These are phyloP conservation scores for Drosophila navojoa DNA, from an alignment of 1,140 invertebrate species.

Conservation along the genomic window DNA sequence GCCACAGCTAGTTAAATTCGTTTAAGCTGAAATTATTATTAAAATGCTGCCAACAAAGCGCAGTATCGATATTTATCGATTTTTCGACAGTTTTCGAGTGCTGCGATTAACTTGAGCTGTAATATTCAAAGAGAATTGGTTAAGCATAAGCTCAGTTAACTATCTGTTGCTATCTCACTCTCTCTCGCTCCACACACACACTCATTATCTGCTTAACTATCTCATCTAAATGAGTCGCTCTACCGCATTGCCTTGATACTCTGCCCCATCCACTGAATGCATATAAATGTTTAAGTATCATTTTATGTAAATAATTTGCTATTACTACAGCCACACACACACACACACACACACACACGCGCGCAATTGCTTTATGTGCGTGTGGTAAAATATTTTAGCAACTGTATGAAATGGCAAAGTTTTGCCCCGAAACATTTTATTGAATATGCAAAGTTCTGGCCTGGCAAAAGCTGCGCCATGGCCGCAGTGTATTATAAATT, in stretches of 20 bases:
- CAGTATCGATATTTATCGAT: constrained; percentile 2
- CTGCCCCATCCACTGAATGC: background rate
- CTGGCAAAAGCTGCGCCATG: constrained; percentile 50
- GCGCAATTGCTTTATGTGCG: constrained; percentile 7
- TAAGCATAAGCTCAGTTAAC: too few species aligned
- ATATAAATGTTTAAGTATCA: constrained; percentile 66
- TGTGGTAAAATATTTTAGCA: constrained; percentile 11
- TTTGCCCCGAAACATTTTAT: constrained; percentile 58
- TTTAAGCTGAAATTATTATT: background rate
- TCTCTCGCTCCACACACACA: background rate
- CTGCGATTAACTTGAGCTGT: too few species aligned
- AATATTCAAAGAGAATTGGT: too few species aligned
- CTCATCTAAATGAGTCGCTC: too few species aligned
- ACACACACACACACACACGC: constrained; percentile 3
- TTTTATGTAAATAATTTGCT: constrained; percentile 72
- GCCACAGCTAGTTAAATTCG: constrained; percentile 10
- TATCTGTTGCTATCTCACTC: too few species aligned
- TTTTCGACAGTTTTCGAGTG: too few species aligned
- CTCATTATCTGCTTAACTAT: background rate
- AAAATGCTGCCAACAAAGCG: background rate
- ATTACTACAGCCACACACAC: constrained; percentile 13
- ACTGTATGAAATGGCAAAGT: constrained; percentile 47
- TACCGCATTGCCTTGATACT: too few species aligned
- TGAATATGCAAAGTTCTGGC: constrained; percentile 63
- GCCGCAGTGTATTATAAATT: constrained; percentile 81